Evolutionary conservation across 2,113 vertebrate genomes (phyloP).

Genomic region (Chaetura pelagica): DNA sequence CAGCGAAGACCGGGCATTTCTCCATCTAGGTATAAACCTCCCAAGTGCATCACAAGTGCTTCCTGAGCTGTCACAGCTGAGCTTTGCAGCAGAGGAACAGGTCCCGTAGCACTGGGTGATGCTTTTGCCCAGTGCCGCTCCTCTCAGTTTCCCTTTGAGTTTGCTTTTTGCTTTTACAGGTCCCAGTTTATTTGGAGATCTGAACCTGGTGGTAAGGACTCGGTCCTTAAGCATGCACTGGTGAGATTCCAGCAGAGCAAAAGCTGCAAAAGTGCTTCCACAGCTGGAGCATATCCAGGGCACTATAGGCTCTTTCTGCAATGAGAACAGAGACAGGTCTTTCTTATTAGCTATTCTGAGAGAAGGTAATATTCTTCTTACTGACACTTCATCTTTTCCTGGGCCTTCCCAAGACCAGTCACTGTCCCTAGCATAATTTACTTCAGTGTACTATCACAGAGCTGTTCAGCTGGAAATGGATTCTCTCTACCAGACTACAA

Average conservation of each 20-base stretch:
- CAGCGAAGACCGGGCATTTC: conserved; percentile 51
- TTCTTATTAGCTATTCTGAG: background rate
- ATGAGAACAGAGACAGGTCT: conserved; percentile 60
- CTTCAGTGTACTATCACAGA: background rate
- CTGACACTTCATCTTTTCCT: background rate
- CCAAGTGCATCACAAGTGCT: conserved; percentile 10
- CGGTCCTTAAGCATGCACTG: conserved; percentile 62
- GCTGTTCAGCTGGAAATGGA: background rate
- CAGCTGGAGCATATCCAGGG: conserved; percentile 66
- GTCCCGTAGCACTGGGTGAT: conserved; percentile 27
- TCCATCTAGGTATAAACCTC: conserved; percentile 67
- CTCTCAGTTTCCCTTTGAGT: conserved; percentile 59
- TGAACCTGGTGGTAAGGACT: conserved; percentile 43
- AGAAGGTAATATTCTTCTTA: background rate
- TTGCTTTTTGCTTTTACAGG: conserved; percentile 63
- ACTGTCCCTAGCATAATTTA: background rate
- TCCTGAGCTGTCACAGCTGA: conserved; percentile 39
- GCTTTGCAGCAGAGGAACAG: conserved; percentile 35
- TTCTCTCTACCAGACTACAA: background rate
- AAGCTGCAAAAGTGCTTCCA: conserved; percentile 60
- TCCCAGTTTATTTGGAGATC: conserved; percentile 53
- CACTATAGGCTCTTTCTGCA: conserved; percentile 63
- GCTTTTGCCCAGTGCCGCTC: conserved; percentile 46
- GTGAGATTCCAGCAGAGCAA: conserved; percentile 66
- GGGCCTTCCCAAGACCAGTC: background rate